Conservation (phyloP, 2,113 vertebrate species). For the Xyliphius kryptos region DNA sequence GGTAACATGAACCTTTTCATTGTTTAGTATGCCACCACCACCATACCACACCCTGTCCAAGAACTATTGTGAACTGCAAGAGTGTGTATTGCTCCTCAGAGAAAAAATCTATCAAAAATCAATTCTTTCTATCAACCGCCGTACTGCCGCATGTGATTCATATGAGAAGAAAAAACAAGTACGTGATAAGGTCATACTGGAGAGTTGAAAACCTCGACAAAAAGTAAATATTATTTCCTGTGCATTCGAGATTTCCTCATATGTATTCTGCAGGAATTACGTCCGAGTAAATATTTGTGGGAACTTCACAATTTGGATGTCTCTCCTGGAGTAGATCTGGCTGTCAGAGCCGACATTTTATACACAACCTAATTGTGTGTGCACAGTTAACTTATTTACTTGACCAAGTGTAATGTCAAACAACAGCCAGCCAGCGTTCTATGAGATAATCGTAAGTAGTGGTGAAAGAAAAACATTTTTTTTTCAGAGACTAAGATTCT, state of each 20-base stretch:
- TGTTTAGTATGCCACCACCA: no score
- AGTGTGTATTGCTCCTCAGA: no score
- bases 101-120: no score
- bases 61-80: no score
- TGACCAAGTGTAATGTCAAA: not conserved
- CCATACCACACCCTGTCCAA: no score
- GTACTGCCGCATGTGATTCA: not conserved
- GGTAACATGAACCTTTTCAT: no score
- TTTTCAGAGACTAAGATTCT: no score
- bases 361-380: conserved; percentile 10
- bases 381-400: not conserved
- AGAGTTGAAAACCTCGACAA: not conserved
- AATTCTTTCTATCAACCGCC: no score
- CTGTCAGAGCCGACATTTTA: conserved; percentile 15
- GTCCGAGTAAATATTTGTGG: conserved; percentile 20
- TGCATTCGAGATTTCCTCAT: conserved; percentile 11
- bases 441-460: no score
- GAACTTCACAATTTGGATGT: conserved; percentile 15
- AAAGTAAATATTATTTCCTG: conserved; percentile 25
- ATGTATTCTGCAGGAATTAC: not conserved
- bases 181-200: not conserved
- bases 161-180: not conserved
- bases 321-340: conserved; percentile 1
- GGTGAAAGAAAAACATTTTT: no score
- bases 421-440: no score